Evolutionary conservation across 2,888 invertebrate genomes (phyloP).

Genomic region (Lamellibrachia columna): DNA sequence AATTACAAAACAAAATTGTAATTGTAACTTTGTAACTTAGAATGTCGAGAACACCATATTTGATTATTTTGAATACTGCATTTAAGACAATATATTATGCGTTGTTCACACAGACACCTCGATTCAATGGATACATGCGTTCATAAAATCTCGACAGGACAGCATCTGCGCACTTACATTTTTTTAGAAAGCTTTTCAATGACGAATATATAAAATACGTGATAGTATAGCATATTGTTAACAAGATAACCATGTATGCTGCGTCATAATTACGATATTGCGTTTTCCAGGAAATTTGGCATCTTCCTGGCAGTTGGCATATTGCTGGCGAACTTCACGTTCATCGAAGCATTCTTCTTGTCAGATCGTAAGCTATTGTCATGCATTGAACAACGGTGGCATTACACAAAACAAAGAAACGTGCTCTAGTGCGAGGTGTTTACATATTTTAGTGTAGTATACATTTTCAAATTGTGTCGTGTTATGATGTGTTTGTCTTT

Average conservation of each 20-base stretch:
- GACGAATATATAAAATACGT: not conserved
- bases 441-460: not conserved
- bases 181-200: not conserved
- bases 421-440: not conserved
- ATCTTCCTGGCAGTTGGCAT: not conserved
- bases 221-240: not conserved
- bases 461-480: no score
- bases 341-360: not conserved
- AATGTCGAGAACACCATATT: no score
- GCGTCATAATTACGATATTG: not conserved
- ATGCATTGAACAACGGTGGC: not conserved
- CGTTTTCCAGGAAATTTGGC: not conserved
- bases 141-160: no score
- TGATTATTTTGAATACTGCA: no score
- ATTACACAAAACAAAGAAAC: not conserved
- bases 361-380: not conserved
- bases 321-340: not conserved
- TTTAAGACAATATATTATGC: no score
- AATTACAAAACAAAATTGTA: no score
- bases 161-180: no score
- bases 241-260: no score
- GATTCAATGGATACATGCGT: no score
- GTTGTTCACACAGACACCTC: no score
- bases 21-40: no score
- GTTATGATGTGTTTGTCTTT: no score